phyloP scores from a whole-genome alignment of 2,797 vertebrate genomes.

The Garrulus glandarius region DNA sequence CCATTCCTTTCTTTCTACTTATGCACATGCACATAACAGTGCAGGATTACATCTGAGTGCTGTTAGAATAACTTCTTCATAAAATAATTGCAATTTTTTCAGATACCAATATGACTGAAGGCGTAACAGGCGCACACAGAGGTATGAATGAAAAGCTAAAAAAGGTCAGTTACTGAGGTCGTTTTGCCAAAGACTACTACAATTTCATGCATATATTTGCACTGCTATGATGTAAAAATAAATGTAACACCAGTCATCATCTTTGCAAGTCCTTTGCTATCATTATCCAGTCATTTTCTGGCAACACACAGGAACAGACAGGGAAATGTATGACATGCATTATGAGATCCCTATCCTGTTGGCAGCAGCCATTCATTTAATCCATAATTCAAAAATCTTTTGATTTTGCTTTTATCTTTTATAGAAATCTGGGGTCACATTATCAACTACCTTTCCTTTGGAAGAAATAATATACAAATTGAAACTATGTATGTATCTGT shows the following conservation, averaged over 20 bases:
- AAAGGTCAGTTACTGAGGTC: background rate
- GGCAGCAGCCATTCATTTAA: background rate
- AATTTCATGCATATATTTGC: background rate
- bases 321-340: background rate
- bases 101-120: background rate
- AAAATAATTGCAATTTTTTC: background rate
- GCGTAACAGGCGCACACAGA: background rate
- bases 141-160: background rate
- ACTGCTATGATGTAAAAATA: background rate
- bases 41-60: background rate
- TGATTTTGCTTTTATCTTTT: background rate
- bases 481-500: background rate
- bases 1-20: background rate
- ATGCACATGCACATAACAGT: fast-evolving
- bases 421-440: background rate
- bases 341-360: background rate
- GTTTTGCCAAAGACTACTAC: background rate
- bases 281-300: background rate
- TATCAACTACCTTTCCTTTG: background rate
- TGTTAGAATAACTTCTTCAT: background rate
- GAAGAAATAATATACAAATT: background rate
- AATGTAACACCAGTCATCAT: background rate
- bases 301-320: background rate
- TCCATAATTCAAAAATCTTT: background rate
- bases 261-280: background rate